A percentile compares a stretch with the other conserved stretches of the same genome.
Evolutionary conservation across 2,797 vertebrate species (phyloP).

Genomic region (Catharus ustulatus): DNA sequence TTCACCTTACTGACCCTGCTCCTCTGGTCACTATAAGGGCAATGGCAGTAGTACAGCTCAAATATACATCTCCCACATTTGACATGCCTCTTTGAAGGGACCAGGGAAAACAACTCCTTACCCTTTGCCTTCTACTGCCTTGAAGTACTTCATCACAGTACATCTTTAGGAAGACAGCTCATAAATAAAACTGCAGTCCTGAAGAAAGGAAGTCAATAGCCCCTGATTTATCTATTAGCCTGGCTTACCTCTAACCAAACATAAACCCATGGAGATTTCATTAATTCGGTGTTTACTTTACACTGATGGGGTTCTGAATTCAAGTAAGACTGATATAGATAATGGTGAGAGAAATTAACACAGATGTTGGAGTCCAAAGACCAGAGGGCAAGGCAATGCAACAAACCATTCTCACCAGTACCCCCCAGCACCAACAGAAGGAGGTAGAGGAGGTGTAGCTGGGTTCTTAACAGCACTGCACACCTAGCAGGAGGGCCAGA

Average conservation of each 20-base stretch:
- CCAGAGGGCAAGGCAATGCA: neutral
- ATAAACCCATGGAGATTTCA: neutral
- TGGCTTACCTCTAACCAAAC: neutral
- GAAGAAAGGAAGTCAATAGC: neutral
- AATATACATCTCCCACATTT: neutral
- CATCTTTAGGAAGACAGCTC: neutral
- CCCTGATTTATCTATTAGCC: neutral
- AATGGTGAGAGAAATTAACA: neutral
- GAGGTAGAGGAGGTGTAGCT: neutral
- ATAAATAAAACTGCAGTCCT: neutral
- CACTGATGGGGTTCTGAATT: neutral
- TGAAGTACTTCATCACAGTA: neutral
- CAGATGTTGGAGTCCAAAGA: neutral
- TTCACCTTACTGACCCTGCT: neutral
- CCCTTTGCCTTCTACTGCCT: neutral
- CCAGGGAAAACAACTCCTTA: neutral
- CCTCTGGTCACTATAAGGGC: neutral
- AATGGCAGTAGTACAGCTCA: neutral
- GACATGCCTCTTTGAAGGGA: neutral
- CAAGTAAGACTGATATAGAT: neutral
- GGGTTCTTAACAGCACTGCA: fast-evolving
- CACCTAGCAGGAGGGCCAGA: fast-evolving
- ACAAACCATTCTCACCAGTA: neutral
- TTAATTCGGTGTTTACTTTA: neutral
- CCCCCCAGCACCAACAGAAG: neutral